Percentiles rank a stretch among this genome's conserved stretches.
phyloP scores from a whole-genome alignment of 2,797 vertebrate species.

The Galago senegalensis region DNA sequence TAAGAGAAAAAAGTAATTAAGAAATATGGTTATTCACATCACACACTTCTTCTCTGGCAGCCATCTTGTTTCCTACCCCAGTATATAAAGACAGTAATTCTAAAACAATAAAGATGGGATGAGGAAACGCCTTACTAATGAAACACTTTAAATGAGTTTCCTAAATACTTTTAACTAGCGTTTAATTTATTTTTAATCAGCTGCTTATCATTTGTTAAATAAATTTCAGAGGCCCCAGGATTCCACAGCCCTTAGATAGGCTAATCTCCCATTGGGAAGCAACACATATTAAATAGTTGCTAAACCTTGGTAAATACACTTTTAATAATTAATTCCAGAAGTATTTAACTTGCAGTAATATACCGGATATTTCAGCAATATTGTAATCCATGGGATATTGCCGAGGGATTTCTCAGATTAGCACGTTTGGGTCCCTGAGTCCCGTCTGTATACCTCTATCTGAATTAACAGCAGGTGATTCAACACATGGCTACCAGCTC shows the following conservation, averaged over 20 bases:
- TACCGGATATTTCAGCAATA: slow-evolving; percentile 83
- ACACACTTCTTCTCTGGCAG: neutral
- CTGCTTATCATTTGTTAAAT: slow-evolving; percentile 87
- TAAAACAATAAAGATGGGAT: slow-evolving; percentile 79
- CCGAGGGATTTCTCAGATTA: slow-evolving; percentile 84
- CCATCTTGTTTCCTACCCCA: slow-evolving; percentile 73
- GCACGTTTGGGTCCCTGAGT: slow-evolving; percentile 77
- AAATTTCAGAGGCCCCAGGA: slow-evolving; percentile 85
- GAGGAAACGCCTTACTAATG: slow-evolving; percentile 76
- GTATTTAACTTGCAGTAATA: slow-evolving; percentile 86
- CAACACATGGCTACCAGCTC: slow-evolving; percentile 81
- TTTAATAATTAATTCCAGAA: slow-evolving; percentile 88
- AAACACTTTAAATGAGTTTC: slow-evolving; percentile 81
- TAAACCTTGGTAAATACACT: slow-evolving; percentile 88
- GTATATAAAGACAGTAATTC: slow-evolving; percentile 67
- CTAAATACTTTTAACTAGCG: slow-evolving; percentile 85
- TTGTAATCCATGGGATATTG: slow-evolving; percentile 84
- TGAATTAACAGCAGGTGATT: slow-evolving; percentile 86
- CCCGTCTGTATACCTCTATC: slow-evolving; percentile 80
- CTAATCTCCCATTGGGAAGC: slow-evolving; percentile 84
- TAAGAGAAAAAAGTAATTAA: slow-evolving; percentile 38
- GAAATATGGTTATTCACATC: slow-evolving; percentile 23
- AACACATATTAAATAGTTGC: slow-evolving; percentile 87
- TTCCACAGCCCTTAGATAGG: slow-evolving; percentile 82
- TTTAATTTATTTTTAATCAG: slow-evolving; percentile 88